Conservation (phyloP, 2,888 invertebrate genomes). For the Spisula subtruncata region DNA sequence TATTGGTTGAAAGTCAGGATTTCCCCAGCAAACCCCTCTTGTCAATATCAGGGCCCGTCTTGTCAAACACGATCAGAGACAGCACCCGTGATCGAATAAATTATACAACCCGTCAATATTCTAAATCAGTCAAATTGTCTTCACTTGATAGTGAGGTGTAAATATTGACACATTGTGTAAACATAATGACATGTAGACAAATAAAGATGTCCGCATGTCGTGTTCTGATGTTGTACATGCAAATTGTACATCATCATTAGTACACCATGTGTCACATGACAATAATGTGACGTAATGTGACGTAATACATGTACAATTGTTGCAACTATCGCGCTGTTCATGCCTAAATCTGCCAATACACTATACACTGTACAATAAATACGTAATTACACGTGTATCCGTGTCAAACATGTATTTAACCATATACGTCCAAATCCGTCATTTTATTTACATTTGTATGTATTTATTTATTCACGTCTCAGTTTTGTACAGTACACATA, state of each 20-base stretch:
- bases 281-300: not conserved
- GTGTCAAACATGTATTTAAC: too few species aligned
- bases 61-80: not conserved
- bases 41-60: not conserved
- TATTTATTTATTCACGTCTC: too few species aligned
- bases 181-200: not conserved
- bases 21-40: not conserved
- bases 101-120: not conserved
- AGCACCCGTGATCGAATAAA: not conserved
- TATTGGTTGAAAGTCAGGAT: too few species aligned
- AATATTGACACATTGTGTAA: not conserved
- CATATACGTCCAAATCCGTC: too few species aligned
- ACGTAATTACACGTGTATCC: too few species aligned
- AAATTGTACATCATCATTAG: not conserved
- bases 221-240: not conserved
- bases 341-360: too few species aligned
- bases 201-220: not conserved
- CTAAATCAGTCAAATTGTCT: not conserved
- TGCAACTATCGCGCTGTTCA: too few species aligned
- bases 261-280: not conserved
- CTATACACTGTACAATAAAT: too few species aligned
- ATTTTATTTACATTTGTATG: too few species aligned
- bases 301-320: too few species aligned
- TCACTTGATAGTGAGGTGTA: not conserved
- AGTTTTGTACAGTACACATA: too few species aligned